Evolutionary conservation across 2,113 vertebrate genomes (phyloP).

Genomic region (Lagopus leucura): DNA sequence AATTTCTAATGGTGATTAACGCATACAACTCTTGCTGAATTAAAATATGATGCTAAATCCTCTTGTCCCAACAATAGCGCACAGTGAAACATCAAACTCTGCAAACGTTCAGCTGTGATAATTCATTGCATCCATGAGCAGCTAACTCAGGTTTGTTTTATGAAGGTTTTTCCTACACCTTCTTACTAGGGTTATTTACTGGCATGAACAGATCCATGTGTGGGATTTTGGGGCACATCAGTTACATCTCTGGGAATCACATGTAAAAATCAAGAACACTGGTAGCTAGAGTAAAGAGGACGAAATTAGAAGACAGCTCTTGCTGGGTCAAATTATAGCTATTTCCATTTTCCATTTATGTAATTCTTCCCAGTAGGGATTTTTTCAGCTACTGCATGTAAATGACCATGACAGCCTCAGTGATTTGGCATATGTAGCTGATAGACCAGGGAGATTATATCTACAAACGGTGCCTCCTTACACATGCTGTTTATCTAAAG

Average conservation of each 20-base stretch:
- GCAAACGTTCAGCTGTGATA: background rate
- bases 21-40: conserved; percentile 11
- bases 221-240: background rate
- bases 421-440: background rate
- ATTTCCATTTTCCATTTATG: conserved; percentile 13
- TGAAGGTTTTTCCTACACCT: background rate
- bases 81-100: background rate
- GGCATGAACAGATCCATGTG: background rate
- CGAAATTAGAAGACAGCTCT: background rate
- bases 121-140: background rate
- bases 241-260: background rate
- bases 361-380: background rate
- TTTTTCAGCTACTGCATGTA: background rate
- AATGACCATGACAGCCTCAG: background rate
- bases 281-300: background rate
- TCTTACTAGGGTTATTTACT: background rate
- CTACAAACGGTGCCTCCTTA: background rate
- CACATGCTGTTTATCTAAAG: background rate
- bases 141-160: background rate
- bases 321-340: background rate
- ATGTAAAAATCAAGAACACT: background rate
- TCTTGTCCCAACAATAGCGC: background rate
- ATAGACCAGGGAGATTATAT: background rate
- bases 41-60: conserved; percentile 13
- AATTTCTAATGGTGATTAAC: background rate